These are phyloP conservation scores for Leptinotarsa texana DNA, from an alignment of 1,140 invertebrate genomes.

Conservation along the genomic window DNA sequence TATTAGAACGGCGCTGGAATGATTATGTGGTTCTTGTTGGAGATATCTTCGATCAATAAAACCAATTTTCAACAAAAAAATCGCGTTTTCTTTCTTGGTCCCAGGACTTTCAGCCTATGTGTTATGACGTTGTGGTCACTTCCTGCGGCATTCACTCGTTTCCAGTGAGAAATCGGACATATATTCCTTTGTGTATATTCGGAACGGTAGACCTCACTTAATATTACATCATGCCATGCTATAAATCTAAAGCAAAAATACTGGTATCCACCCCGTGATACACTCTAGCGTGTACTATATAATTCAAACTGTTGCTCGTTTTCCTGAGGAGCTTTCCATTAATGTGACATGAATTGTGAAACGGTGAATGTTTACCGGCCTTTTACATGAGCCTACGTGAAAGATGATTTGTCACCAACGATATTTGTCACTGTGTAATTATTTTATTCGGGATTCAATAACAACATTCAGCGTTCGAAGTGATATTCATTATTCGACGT, in stretches of 20 bases:
- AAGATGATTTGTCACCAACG: too few species aligned
- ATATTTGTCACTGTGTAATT: too few species aligned
- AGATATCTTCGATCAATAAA: too few species aligned
- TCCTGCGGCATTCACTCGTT: background rate
- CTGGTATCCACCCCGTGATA: background rate
- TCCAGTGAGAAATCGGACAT: background rate
- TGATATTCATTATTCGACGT: too few species aligned
- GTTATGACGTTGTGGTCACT: too few species aligned
- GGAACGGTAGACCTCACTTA: background rate
- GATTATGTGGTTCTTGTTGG: too few species aligned
- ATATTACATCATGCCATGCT: background rate
- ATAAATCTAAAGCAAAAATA: background rate
- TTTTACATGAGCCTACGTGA: background rate
- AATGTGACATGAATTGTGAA: background rate
- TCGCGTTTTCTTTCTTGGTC: too few species aligned
- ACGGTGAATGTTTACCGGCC: background rate
- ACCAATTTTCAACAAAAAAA: too few species aligned
- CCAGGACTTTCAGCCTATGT: too few species aligned
- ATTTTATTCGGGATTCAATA: too few species aligned
- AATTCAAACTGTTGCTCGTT: slow-evolving; percentile 5
- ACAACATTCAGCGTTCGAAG: too few species aligned
- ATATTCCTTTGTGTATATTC: background rate
- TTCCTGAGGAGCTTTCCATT: background rate
- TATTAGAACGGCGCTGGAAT: too few species aligned
- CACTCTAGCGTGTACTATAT: background rate